A percentile compares a stretch with the other conserved stretches of the same genome.
Conservation (phyloP, 2,888 invertebrate species). For the Disparrhopalites patrizii region DNA sequence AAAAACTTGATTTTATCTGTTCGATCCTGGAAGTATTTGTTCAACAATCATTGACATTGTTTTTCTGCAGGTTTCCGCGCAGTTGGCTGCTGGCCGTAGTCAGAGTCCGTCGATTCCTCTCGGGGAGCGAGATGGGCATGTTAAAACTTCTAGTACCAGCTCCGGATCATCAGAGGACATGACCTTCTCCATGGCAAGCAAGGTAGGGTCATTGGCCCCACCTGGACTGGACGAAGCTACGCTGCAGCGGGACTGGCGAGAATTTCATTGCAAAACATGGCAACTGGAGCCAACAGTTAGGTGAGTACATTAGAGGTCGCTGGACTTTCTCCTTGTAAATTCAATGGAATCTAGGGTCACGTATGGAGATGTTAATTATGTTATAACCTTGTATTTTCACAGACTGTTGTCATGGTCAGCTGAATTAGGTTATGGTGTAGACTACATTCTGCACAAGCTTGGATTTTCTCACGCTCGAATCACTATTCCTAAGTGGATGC, state of each 20-base stretch:
- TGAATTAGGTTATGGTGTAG: slow-evolving; percentile 71
- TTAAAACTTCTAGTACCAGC: slow-evolving; percentile 24
- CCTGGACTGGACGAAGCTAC: slow-evolving; percentile 54
- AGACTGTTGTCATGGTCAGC: slow-evolving; percentile 79
- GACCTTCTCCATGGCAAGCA: neutral
- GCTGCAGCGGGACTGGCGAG: slow-evolving; percentile 79
- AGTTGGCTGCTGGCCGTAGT: slow-evolving; percentile 46
- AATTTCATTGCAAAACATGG: slow-evolving; percentile 92
- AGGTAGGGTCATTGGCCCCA: neutral
- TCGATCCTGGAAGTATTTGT: neutral
- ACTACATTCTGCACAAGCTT: slow-evolving; percentile 95
- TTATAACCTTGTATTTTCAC: slow-evolving; percentile 33
- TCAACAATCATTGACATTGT: neutral
- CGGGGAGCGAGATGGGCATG: slow-evolving; percentile 9
- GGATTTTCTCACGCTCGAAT: slow-evolving; percentile 96
- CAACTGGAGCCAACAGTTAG: slow-evolving; percentile 90
- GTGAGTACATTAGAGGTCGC: slow-evolving; percentile 54
- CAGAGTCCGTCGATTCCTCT: slow-evolving; percentile 37
- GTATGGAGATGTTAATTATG: no score
- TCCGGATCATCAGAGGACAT: slow-evolving; percentile 21
- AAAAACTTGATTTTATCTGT: neutral
- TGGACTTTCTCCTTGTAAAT: no score
- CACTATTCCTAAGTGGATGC: slow-evolving; percentile 99
- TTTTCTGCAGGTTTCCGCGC: slow-evolving; percentile 41
- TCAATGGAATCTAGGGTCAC: no score